These are phyloP conservation scores for Leptodactylus fuscus DNA, from an alignment of 2,113 vertebrate species.

Conservation along the genomic window DNA sequence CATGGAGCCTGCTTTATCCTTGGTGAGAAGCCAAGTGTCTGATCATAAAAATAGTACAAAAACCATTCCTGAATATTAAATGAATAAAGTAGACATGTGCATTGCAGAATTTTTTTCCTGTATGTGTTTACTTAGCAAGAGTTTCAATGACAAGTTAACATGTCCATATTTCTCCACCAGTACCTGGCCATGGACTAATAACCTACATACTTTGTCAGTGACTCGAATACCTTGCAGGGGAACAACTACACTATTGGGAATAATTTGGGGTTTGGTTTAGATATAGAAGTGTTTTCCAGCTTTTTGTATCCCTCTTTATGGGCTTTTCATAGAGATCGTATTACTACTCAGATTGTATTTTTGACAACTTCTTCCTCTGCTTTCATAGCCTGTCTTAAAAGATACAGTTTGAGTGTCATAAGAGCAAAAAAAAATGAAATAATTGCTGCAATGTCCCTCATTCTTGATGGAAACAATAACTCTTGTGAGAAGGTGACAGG, in stretches of 20 bases:
- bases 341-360: no score
- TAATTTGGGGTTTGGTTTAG: not conserved
- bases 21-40: conserved; percentile 21
- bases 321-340: no score
- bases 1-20: conserved; percentile 32
- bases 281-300: not conserved
- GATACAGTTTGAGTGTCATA: no score
- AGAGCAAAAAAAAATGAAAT: no score
- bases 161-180: no score
- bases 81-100: not conserved
- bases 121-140: not conserved
- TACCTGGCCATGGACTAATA: not conserved
- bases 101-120: not conserved
- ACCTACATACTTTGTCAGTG: not conserved
- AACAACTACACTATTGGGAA: not conserved
- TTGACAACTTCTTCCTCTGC: no score
- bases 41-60: conserved; percentile 39
- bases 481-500: no score
- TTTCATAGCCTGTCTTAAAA: no score
- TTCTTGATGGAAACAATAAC: no score
- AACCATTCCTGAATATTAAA: conserved; percentile 8
- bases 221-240: not conserved
- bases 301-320: not conserved
- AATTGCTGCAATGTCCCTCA: no score
- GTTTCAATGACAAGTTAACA: not conserved